Percentiles rank a stretch among this genome's conserved stretches.
Evolutionary conservation across 2,113 vertebrate genomes (phyloP).

Genomic region (Lasiurus cinereus): DNA sequence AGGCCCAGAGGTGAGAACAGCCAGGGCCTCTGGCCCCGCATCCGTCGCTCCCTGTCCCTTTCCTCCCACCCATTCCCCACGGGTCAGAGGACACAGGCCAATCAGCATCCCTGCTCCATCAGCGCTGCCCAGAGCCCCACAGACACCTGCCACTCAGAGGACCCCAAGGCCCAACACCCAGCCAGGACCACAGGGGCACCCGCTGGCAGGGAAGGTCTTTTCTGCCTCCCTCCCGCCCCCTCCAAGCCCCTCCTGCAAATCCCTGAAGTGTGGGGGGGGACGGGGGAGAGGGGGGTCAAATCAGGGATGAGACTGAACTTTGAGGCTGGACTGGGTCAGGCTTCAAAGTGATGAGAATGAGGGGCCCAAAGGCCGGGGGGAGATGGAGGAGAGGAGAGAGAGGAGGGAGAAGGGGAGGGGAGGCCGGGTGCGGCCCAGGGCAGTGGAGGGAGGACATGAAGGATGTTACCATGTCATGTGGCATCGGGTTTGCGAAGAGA

Average conservation of each 20-base stretch:
- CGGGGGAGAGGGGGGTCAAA: fast-evolving
- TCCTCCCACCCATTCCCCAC: background rate
- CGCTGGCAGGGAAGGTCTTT: background rate
- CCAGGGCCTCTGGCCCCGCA: fast-evolving
- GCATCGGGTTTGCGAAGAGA: fast-evolving
- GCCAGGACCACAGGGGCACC: background rate
- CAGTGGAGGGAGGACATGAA: background rate
- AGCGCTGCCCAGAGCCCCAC: background rate
- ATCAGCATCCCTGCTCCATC: background rate
- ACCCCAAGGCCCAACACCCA: background rate
- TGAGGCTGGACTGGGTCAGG: background rate
- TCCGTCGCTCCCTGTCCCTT: background rate
- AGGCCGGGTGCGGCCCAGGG: background rate
- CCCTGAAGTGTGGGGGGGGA: background rate
- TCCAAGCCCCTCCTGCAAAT: no score
- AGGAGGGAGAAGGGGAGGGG: no score
- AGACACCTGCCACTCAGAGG: background rate
- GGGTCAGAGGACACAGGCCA: background rate
- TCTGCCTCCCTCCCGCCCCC: background rate
- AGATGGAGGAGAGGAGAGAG: no score
- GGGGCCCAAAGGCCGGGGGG: background rate
- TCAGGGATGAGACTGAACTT: background rate
- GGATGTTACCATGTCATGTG: fast-evolving
- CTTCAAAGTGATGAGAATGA: background rate
- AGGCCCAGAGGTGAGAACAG: background rate